These are phyloP conservation scores for Gibbula magus DNA, from an alignment of 2,888 invertebrate genomes.

Conservation along the genomic window DNA sequence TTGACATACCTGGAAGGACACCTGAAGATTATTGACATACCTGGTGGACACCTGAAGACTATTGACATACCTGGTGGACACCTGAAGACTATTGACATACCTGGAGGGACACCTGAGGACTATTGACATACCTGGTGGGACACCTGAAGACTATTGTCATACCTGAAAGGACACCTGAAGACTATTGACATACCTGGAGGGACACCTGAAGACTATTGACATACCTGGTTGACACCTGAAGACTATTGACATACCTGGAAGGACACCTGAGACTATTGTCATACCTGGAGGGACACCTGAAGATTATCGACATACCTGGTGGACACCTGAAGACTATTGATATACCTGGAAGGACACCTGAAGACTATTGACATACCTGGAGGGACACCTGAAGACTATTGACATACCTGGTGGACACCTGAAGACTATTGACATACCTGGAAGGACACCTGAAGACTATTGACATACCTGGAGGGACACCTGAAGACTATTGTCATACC, in stretches of 20 bases:
- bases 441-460: slow-evolving; percentile 57
- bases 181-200: slow-evolving; percentile 62
- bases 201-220: slow-evolving; percentile 60
- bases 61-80: slow-evolving; percentile 62
- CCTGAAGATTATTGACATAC: slow-evolving; percentile 59
- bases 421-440: slow-evolving; percentile 56
- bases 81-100: slow-evolving; percentile 56
- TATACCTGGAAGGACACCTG: slow-evolving; percentile 68
- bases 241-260: slow-evolving; percentile 61
- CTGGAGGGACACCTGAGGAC: slow-evolving; percentile 65
- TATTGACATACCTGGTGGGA: slow-evolving; percentile 64
- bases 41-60: too few relatives aligned
- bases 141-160: slow-evolving; percentile 49
- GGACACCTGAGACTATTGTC: slow-evolving; percentile 55
- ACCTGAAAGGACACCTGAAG: slow-evolving; percentile 69
- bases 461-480: slow-evolving; percentile 66
- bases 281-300: slow-evolving; percentile 68
- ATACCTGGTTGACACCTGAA: too few relatives aligned
- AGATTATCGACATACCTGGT: too few relatives aligned
- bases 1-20: slow-evolving; percentile 65
- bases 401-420: too few relatives aligned
- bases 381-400: slow-evolving; percentile 65
- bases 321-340: too few relatives aligned
- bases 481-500: slow-evolving; percentile 58
- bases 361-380: slow-evolving; percentile 59